Conservation (phyloP, 2,113 vertebrate genomes). For the Anguilla japonica region DNA sequence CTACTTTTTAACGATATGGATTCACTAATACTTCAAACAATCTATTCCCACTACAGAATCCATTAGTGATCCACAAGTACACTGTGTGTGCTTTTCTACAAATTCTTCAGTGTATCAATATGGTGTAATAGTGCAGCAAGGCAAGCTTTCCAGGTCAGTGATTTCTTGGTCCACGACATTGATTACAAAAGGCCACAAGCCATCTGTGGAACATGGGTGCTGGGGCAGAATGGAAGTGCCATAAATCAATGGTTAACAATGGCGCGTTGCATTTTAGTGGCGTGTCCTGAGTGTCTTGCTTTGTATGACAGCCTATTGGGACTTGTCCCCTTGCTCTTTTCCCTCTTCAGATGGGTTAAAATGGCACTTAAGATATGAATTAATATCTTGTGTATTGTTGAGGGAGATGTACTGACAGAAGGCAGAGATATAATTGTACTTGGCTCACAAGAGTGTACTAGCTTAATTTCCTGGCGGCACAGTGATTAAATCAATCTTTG, state of each 20-base stretch:
- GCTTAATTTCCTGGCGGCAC: constrained; percentile 3
- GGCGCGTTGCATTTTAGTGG: constrained; percentile 30
- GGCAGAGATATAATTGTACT: background rate
- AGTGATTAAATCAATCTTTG: constrained; percentile 3
- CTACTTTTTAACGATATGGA: constrained; percentile 43
- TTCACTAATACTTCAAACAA: constrained; percentile 42
- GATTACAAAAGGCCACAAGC: constrained; percentile 57
- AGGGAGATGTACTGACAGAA: background rate
- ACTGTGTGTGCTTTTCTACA: constrained; percentile 44
- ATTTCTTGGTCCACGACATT: constrained; percentile 52
- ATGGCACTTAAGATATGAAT: background rate
- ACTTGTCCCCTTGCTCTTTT: background rate
- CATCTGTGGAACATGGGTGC: constrained; percentile 50
- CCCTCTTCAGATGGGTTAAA: background rate
- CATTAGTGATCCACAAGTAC: constrained; percentile 47
- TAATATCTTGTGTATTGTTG: constrained; percentile 1
- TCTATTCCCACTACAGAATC: constrained; percentile 42
- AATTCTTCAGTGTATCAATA: constrained; percentile 65
- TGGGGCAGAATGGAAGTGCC: constrained; percentile 49
- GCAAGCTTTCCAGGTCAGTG: constrained; percentile 71
- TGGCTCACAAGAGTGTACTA: background rate
- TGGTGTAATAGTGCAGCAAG: constrained; percentile 40
- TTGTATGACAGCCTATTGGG: constrained; percentile 28
- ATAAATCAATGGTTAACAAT: constrained; percentile 57
- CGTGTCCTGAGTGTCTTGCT: constrained; percentile 10